Conservation (phyloP, 2,797 vertebrate genomes). For the Eulemur rubriventer region DNA sequence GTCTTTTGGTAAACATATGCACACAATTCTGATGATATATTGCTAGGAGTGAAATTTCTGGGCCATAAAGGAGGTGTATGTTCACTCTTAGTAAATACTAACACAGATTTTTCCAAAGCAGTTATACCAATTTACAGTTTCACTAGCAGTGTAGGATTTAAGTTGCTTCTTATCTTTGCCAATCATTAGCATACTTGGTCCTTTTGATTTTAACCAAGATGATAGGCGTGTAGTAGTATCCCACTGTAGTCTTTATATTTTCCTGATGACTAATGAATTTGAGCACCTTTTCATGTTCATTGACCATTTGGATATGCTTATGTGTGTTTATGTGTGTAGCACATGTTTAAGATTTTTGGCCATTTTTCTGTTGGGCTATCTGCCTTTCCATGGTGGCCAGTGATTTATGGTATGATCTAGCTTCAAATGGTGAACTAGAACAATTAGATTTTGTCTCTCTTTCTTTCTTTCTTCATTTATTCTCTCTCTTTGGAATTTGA, state of each 20-base stretch:
- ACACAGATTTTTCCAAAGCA: neutral
- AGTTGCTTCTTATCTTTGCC: neutral
- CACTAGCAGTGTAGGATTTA: neutral
- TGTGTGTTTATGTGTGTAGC: neutral
- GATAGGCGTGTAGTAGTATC: neutral
- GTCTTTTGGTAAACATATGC: neutral
- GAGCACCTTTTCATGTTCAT: neutral
- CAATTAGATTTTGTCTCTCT: neutral
- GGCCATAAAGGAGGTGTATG: neutral
- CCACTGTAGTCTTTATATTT: neutral
- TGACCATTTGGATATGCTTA: neutral
- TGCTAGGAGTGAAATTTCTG: neutral
- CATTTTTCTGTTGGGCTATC: neutral
- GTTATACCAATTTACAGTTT: neutral
- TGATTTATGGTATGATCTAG: neutral
- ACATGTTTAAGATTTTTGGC: neutral
- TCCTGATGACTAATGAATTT: neutral
- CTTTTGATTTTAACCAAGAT: neutral
- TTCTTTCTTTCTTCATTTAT: neutral
- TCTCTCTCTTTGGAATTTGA: neutral
- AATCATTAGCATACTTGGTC: neutral
- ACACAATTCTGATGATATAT: neutral
- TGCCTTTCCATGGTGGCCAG: neutral
- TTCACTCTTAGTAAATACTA: neutral
- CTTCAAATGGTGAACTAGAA: neutral